Evolutionary conservation across 2,888 invertebrate species (phyloP), one percentile per base, ranked within the genome.

Genomic region (Epiblema foenella): DNA sequence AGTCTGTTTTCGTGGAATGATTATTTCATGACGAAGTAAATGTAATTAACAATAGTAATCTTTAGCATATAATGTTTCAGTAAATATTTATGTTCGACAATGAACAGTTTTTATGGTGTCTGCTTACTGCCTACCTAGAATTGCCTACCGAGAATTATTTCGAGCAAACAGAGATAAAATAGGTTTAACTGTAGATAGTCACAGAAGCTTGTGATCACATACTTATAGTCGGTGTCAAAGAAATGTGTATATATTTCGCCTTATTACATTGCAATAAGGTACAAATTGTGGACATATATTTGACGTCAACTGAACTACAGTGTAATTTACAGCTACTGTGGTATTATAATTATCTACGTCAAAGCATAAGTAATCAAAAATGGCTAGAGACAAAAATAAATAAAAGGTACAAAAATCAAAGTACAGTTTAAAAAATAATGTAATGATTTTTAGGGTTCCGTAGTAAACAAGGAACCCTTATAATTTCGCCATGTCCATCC

Each of bases 41-140:
- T 39, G 20, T 18, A 9, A 46, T 39, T 54, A 60, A 59, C 46
- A 70, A 15, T 54, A 20, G 42, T 56, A 42, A 52, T 11, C 60
- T 62, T 60, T 37, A 57, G 37, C 39, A 49, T 60, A 33, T 60
- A 33, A 51, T 37, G 18, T 62, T 56, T 17, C 29, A 57, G 69
- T 73, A 66, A 69, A 73, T 73, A 66, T 73, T 69, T 73, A 73
- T 57, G 56, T 67, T 71, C 62, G 62, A 67, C 71, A 67, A 49
- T 71, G 60, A 56, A 68, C 68, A 60, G 67, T 71, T 71, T 71
- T 71, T 71, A 71, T 67, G 71, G 66, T 62, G 54, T 59, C 39
- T 54, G 70, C 46, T 46, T 46, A 46, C n/a, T 46, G 15, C 52
- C 70, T 70, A 70, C 66, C 17, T 51, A 37, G 66, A 56, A 71